These are phyloP conservation scores for Drosophila austrosaltans DNA, from an alignment of 2,888 invertebrate species.

Conservation along the genomic window DNA sequence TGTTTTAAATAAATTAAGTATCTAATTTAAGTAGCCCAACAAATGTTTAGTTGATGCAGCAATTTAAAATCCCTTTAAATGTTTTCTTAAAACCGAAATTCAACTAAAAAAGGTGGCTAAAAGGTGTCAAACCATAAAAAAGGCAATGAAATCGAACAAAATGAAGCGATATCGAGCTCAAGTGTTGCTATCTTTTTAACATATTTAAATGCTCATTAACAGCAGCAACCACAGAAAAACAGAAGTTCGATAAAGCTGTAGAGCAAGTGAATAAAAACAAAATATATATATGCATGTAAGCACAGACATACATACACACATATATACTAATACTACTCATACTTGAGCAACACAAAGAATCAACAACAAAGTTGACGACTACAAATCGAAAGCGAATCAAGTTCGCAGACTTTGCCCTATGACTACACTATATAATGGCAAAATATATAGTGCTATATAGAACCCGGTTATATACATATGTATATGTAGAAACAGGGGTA, in stretches of 20 bases:
- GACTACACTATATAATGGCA: slow-evolving; percentile 58
- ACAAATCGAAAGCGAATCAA: slow-evolving; percentile 62
- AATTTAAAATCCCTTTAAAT: neutral
- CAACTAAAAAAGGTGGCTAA: neutral
- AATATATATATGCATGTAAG: neutral
- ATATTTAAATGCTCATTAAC: slow-evolving; percentile 62
- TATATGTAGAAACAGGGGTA: neutral
- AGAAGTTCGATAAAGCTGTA: slow-evolving; percentile 61
- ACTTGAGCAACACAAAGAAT: slow-evolving; percentile 37
- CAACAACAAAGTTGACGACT: slow-evolving; percentile 44
- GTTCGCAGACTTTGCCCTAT: slow-evolving; percentile 77
- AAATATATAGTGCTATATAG: slow-evolving; percentile 17
- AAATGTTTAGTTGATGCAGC: neutral
- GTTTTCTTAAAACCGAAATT: neutral
- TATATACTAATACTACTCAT: slow-evolving; percentile 35
- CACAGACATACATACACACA: slow-evolving; percentile 15
- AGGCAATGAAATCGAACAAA: slow-evolving; percentile 2
- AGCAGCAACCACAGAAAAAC: slow-evolving; percentile 42
- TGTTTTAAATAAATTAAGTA: too few species aligned
- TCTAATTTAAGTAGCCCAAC: neutral
- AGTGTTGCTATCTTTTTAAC: slow-evolving; percentile 54
- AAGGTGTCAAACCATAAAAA: neutral
- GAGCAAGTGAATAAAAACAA: slow-evolving; percentile 47
- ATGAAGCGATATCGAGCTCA: slow-evolving; percentile 4
- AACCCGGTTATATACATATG: neutral